Evolutionary conservation across 2,113 vertebrate genomes (phyloP), one percentile per base, ranked within the genome.

Genomic region (Ceyx margarethae): DNA sequence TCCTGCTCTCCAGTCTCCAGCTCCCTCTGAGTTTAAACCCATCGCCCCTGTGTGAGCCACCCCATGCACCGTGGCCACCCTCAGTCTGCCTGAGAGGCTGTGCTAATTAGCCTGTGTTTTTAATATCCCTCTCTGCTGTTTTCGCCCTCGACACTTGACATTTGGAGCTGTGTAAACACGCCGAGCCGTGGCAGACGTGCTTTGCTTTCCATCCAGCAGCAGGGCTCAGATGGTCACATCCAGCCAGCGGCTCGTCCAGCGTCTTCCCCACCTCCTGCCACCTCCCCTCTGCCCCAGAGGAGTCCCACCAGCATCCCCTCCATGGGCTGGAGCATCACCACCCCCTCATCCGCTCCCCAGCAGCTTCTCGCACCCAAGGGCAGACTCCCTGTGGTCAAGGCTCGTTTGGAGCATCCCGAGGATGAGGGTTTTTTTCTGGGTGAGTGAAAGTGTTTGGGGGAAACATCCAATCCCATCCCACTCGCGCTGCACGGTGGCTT

Each of bases 31-130:
- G 35, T 61, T 37, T 26, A 14, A 26, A 61, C 9, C 35, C 33
- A 37, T 9, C 58, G 4, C 33, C 33, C 40, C 21, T 7, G 1
- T 5, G 4, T 56, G 28, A 15, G 25, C 65, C 5, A 1, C 29
- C 65, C 42, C 37, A 4, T 9, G 5, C n/a, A 29, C 35, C 1
- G 0, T 9, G 0, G 13, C 64, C 56, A n/a, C 42, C 61, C 3
- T 25, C 1, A 8, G 2, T 4, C 78, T 60, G 66, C 65, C 18
- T 22, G 50, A 53, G 46, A 71, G 61, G 66, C 40, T 1, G 16
- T 8, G 13, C 28, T 85, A 68, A 88, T 85, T 65, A 85, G 5
- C 60, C 21, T 2, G 20, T 22, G 33, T 50, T 81, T 81, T 71
- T 33, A 85, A 79, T 37, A n/a, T 20, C 73, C 22, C 48, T 67